These are phyloP conservation scores for Parazoanthus darwini DNA, from an alignment of 92 coral and sea anemone species.

Conservation along the genomic window DNA sequence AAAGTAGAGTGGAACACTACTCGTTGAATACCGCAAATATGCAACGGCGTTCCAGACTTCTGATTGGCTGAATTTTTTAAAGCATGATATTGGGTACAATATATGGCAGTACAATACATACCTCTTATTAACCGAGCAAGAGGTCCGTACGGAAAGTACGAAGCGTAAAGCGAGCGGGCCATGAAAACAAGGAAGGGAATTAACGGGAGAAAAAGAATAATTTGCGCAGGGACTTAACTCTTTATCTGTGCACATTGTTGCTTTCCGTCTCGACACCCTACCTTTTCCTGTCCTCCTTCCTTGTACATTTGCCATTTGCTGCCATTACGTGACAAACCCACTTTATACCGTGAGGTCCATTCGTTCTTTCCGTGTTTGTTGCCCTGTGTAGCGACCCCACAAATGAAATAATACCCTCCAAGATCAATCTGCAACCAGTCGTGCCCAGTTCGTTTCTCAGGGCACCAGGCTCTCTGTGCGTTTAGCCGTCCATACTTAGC, in stretches of 20 bases:
- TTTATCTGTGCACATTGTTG: neutral
- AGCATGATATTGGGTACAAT: too few species aligned
- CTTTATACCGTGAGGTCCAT: conserved; percentile 49
- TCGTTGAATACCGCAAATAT: too few species aligned
- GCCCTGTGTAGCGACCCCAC: conserved; percentile 76
- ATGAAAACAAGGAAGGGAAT: too few species aligned
- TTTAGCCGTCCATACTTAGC: conserved; percentile 65
- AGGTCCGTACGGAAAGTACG: too few species aligned
- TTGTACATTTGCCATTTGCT: conserved; percentile 39
- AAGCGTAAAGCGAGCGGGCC: too few species aligned
- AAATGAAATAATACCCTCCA: conserved; percentile 47
- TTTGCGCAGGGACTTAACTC: neutral
- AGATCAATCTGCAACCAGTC: conserved; percentile 65
- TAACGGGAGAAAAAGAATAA: neutral
- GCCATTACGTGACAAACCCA: conserved; percentile 56
- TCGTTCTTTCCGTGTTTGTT: conserved; percentile 16
- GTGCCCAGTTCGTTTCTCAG: conserved; percentile 26
- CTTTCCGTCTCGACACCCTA: neutral
- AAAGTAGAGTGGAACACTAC: too few species aligned
- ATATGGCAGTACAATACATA: too few species aligned
- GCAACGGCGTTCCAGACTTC: too few species aligned
- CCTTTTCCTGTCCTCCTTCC: conserved; percentile 28
- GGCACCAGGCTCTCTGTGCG: conserved; percentile 65
- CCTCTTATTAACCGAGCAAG: too few species aligned
- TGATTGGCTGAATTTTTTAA: too few species aligned